Conservation (phyloP, 2,113 vertebrate species). For the Melierax canorus region DNA sequence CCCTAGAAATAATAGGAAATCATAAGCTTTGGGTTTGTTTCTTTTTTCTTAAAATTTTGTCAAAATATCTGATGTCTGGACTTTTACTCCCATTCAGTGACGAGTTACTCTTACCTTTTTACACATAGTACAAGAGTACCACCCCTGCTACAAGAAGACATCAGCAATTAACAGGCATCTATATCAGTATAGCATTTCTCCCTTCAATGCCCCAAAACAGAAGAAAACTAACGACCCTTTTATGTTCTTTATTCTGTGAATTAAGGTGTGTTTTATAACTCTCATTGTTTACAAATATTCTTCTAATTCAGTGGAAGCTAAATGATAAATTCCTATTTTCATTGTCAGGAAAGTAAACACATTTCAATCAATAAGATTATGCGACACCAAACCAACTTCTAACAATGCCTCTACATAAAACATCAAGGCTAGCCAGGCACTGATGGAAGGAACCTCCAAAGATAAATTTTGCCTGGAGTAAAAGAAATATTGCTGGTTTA, state of each 20-base stretch:
- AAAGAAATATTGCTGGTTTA: background rate
- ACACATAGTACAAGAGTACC: background rate
- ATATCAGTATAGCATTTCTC: background rate
- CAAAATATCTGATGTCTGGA: background rate
- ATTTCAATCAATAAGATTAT: background rate
- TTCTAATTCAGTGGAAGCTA: background rate
- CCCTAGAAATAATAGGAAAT: background rate
- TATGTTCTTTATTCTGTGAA: background rate
- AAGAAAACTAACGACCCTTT: background rate
- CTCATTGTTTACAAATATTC: background rate
- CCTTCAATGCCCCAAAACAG: background rate
- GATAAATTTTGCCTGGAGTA: background rate
- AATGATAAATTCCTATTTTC: background rate
- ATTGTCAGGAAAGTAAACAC: slow-evolving; percentile 5
- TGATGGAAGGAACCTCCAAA: background rate
- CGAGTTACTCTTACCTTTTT: background rate
- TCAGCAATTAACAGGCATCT: background rate
- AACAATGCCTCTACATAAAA: background rate
- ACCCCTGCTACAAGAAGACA: background rate
- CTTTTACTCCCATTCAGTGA: background rate
- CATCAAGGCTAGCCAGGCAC: background rate
- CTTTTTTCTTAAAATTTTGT: background rate
- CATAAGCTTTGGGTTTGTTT: background rate
- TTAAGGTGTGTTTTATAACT: background rate
- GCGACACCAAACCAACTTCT: slow-evolving; percentile 1